These are phyloP conservation scores for Coelogynopora nodosa DNA, from an alignment of 2,888 invertebrate species.

Conservation along the genomic window DNA sequence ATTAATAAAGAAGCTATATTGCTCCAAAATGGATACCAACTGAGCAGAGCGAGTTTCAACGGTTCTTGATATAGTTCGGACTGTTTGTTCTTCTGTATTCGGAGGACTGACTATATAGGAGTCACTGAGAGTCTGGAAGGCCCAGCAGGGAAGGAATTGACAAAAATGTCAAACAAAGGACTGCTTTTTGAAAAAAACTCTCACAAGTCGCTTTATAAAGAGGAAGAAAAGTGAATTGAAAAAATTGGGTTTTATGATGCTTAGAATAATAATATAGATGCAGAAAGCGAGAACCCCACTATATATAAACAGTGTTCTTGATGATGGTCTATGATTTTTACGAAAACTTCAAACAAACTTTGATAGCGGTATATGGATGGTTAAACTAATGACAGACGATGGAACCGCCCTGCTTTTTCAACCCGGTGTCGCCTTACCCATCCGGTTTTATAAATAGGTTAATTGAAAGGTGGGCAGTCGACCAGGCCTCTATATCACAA, in stretches of 20 bases:
- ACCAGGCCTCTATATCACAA: not conserved
- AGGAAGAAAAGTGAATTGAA: not conserved
- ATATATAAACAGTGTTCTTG: not conserved
- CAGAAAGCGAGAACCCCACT: not conserved
- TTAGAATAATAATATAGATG: not conserved
- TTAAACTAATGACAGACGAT: not conserved
- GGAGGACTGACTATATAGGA: too few relatives aligned
- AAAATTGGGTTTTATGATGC: not conserved
- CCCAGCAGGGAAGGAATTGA: not conserved
- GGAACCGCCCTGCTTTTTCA: not conserved
- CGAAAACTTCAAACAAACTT: too few relatives aligned
- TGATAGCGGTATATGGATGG: too few relatives aligned
- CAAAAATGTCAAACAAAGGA: not conserved
- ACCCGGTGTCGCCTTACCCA: not conserved
- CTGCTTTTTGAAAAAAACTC: not conserved
- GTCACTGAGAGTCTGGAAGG: not conserved
- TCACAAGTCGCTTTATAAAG: not conserved
- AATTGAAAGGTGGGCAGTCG: not conserved
- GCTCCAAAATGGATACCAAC: too few relatives aligned
- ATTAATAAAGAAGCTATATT: too few relatives aligned
- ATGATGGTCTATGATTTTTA: not conserved
- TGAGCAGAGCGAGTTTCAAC: too few relatives aligned
- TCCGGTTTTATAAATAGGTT: not conserved
- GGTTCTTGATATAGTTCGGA: too few relatives aligned
- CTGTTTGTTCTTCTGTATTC: too few relatives aligned